Evolutionary conservation across 2,797 vertebrate genomes (phyloP), one percentile per base, ranked within the genome.

Genomic region (Anomalospiza imberbis): DNA sequence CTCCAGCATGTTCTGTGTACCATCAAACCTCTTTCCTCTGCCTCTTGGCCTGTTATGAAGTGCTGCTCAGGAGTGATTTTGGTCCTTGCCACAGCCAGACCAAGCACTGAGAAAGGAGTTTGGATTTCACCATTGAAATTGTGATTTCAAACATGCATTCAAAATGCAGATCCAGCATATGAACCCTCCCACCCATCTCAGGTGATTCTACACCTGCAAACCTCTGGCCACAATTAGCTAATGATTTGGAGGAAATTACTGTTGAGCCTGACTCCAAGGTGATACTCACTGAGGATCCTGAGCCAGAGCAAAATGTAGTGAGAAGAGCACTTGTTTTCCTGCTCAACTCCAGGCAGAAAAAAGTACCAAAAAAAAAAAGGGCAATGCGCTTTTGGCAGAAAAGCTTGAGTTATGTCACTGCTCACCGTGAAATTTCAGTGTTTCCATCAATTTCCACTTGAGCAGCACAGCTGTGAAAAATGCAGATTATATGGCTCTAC

Each of bases 1-100:
- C 4, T 65, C 12, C 42, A 10, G 26, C 0, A 0, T 42, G 26
- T 53, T 78, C 13, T 26, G 13, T 48, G 38, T 32, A 29, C 13
- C 0, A 2, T 14, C 28, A 14, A 70, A 36, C 31, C 45, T 71
- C 77, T 22, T 15, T 60, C 26, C 45, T 78, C 13, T 72, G 54
- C 54, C 28, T 65, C 29, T 8, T 21, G 17, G 51, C 44, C 71
- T 61, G 12, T 6, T 50, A 13, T 1, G 3, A 82, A 57, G 19
- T 1, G 10, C 25, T 81, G 48, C 42, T 51, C 38, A 53, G 66
- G 54, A 61, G 32, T 3, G 2, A 48, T 14, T 84, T 72, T 40
- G 14, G 21, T 26, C 75, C 73, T 81, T 84, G 38, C 51, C 3
- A 10, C n/a, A 53, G 29, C 34, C 13, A 42, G 8, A 36, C 12